Base-by-base conservation (phyloP, 2,888 invertebrate species). In the Drosophila setosimentum region DNA sequence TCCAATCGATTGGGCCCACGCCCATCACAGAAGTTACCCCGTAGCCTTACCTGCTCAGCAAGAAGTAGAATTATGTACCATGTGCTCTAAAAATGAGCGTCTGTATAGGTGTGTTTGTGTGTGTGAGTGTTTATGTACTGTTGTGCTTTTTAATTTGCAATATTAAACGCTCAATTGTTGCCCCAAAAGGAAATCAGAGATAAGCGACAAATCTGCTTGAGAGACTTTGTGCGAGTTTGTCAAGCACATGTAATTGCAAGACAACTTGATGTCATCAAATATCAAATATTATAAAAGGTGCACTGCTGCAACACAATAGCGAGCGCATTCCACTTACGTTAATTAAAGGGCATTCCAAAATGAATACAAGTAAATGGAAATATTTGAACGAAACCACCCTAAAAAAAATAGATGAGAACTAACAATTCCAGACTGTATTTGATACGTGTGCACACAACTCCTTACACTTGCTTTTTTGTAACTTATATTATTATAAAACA, bases 121-220 rank as follows among this genome's bases (percentile, higher is more conserved):
- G 42, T 57, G 33, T 57, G 42, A 60, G 40, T 59, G 29, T 45
- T 29, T 49, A 32, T 45, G 29, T 45, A 29, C 18, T 58, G 53
- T 21, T 55, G 29, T 21, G 24, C 61, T 66, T 78, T 78, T 78
- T 77, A 78, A 77, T 77, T 77, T 76, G 63, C 73, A 78, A 76
- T 73, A 76, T 76, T 76, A 78, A 76, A 76, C 68, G 76, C 68
- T 78, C 76, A 60, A 76, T 76, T 76, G 76, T 73, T 68, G 62
- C 37, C 68, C 30, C 13, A 51, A 61, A 54, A 21, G 59, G 53
- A 57, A 60, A 58, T 45, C 62, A 53, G 57, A 63, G 67, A 51
- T 60, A 74, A 66, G 49, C 70, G 48, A 54, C 42, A 59, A 33
- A 68, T 68, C 58, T 37, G 50, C 40, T 21, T 50, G 5, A 45